Conservation (phyloP, 2,113 vertebrate genomes). For the Salvator merianae region DNA sequence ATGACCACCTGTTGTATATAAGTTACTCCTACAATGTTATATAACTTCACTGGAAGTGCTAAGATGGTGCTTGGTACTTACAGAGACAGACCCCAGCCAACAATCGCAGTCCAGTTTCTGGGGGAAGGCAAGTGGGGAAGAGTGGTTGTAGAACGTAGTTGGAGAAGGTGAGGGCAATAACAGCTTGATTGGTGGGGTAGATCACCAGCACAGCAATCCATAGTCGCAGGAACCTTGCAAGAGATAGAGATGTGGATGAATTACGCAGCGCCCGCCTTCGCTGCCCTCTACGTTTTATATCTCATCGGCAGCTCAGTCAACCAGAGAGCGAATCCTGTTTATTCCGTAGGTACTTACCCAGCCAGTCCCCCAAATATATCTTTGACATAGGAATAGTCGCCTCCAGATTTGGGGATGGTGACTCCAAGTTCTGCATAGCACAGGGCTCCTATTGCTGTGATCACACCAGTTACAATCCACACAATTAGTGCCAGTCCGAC, state of each 20-base stretch:
- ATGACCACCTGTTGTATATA: background rate
- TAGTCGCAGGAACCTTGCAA: conserved; percentile 83
- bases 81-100: conserved; percentile 87
- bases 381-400: conserved; percentile 93
- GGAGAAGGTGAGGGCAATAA: conserved; percentile 92
- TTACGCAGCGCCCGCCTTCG: too few species aligned
- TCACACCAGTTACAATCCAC: conserved; percentile 89
- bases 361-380: conserved; percentile 93
- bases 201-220: conserved; percentile 94
- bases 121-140: conserved; percentile 88
- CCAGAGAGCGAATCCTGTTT: background rate
- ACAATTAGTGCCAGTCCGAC: conserved; percentile 88
- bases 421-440: conserved; percentile 93
- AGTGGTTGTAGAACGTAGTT: conserved; percentile 92
- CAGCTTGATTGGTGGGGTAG: conserved; percentile 93
- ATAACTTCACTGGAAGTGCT: background rate
- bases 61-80: conserved; percentile 70
- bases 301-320: background rate
- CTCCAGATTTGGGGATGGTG: conserved; percentile 93
- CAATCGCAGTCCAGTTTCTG: conserved; percentile 84
- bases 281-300: background rate
- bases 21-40: background rate
- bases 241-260: background rate
- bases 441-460: conserved; percentile 89
- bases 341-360: conserved; percentile 75